A percentile compares a stretch with the other conserved stretches of the same genome.
These are phyloP conservation scores for Spondyliosoma cantharus DNA, from an alignment of 2,797 vertebrate species.

Conservation along the genomic window DNA sequence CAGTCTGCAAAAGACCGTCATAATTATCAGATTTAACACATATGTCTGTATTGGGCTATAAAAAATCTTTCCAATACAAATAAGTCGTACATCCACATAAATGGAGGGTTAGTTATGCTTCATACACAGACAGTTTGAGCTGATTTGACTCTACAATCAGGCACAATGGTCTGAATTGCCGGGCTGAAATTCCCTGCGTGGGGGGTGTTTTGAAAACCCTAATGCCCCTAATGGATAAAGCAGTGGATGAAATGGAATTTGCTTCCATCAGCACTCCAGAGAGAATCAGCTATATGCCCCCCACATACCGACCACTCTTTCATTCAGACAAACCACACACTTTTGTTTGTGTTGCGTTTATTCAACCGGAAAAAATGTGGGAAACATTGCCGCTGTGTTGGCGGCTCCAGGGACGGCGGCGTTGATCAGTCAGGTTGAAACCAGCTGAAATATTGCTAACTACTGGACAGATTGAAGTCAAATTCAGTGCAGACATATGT, in stretches of 20 bases:
- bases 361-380: constrained; percentile 51
- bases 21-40: too few species aligned
- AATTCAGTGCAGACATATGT: neutral
- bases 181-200: constrained; percentile 53
- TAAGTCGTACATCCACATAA: neutral
- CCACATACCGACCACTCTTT: constrained; percentile 63
- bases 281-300: constrained; percentile 45
- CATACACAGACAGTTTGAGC: neutral
- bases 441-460: neutral
- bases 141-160: constrained; percentile 45
- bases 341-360: constrained; percentile 72
- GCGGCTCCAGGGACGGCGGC: neutral
- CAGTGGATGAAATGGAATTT: constrained; percentile 78
- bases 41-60: too few species aligned
- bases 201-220: constrained; percentile 72
- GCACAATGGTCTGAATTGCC: constrained; percentile 61
- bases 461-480: neutral
- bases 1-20: too few species aligned
- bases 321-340: constrained; percentile 64
- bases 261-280: constrained; percentile 70
- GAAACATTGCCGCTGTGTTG: constrained; percentile 15
- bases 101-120: neutral
- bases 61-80: neutral
- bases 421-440: neutral
- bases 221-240: constrained; percentile 72